A percentile compares a stretch with the other conserved stretches of the same genome.
phyloP scores from a whole-genome alignment of 1,140 invertebrate species.

The Littorina saxatilis region DNA sequence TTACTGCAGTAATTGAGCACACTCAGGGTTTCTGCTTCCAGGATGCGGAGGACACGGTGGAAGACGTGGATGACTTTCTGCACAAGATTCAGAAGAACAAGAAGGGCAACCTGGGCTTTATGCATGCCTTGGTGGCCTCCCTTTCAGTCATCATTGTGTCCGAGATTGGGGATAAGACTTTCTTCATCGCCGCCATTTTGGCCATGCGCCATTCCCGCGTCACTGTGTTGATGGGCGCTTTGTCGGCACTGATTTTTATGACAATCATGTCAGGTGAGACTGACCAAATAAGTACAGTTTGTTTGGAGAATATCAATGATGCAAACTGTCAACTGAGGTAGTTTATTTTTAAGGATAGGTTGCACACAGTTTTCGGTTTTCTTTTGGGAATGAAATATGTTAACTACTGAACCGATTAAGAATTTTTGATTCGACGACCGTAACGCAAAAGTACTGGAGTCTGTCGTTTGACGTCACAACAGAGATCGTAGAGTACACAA shows the following conservation, averaged over 20 bases:
- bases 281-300: no score
- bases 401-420: no score
- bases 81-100: slow-evolving; percentile 39
- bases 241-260: slow-evolving; percentile 94
- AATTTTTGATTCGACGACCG: no score
- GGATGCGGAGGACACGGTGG: slow-evolving; percentile 34
- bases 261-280: slow-evolving; percentile 91
- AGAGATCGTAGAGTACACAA: no score
- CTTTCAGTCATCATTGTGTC: slow-evolving; percentile 98
- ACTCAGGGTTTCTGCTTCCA: neutral
- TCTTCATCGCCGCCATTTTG: slow-evolving; percentile 99
- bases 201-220: slow-evolving; percentile 97
- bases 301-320: no score
- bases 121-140: slow-evolving; percentile 95
- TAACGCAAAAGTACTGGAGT: no score
- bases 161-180: slow-evolving; percentile 99
- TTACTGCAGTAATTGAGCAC: no score
- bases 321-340: no score
- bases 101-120: slow-evolving; percentile 81
- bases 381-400: no score
- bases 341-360: no score
- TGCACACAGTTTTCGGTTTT: no score
- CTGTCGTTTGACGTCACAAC: no score
- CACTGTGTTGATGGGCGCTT: slow-evolving; percentile 95
- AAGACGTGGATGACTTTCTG: slow-evolving; percentile 40